phyloP scores from a whole-genome alignment of 92 coral and sea anemone species.

The Phenganax stokvisi region DNA sequence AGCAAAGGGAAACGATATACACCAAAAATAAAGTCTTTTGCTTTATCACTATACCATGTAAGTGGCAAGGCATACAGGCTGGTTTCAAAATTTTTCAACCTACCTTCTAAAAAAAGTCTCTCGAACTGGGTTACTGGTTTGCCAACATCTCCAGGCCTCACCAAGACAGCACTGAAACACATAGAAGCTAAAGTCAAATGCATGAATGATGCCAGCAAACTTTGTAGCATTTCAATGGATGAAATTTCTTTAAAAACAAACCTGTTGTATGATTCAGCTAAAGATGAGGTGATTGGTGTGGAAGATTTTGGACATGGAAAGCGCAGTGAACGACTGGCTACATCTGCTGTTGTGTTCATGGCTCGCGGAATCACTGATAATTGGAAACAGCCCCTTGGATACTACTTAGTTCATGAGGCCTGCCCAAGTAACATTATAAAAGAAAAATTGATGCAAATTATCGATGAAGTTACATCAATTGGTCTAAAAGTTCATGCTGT shows the following conservation, averaged over 20 bases:
- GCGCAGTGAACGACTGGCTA: background rate
- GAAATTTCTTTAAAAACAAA: conserved; percentile 19
- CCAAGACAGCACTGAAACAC: background rate
- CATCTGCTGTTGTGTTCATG: conserved; percentile 19
- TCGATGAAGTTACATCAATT: conserved; percentile 11
- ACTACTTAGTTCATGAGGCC: background rate
- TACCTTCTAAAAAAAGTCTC: conserved; percentile 18
- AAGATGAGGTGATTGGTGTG: conserved; percentile 27
- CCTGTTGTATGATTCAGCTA: conserved; percentile 14
- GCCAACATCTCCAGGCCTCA: conserved; percentile 21
- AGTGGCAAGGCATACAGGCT: conserved; percentile 31
- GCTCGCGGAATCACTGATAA: conserved; percentile 20
- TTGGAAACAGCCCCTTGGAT: conserved; percentile 38
- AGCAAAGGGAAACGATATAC: conserved; percentile 22
- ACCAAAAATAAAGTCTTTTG: conserved; percentile 19
- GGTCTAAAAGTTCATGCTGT: conserved; percentile 22
- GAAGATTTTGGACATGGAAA: conserved; percentile 19
- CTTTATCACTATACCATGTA: conserved; percentile 14
- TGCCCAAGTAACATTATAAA: background rate
- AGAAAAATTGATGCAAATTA: background rate
- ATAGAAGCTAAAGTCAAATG: background rate
- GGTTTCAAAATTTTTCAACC: conserved; percentile 24
- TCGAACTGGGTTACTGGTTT: conserved; percentile 21
- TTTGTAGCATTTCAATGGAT: conserved; percentile 16
- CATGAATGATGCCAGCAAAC: conserved; percentile 17